Conservation (phyloP, 2,888 invertebrate species). For the Drosophila heteroneura region DNA sequence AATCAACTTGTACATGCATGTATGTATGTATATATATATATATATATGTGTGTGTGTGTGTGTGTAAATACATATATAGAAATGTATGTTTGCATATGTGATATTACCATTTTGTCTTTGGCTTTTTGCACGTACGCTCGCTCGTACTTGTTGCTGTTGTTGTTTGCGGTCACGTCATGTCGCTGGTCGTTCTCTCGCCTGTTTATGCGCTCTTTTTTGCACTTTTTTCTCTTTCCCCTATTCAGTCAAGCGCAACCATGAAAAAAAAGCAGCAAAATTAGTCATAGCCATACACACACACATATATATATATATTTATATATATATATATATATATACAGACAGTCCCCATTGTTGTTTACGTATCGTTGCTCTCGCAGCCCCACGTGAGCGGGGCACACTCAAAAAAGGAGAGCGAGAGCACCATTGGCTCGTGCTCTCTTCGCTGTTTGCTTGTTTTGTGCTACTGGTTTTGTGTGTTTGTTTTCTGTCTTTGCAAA, state of each 20-base stretch:
- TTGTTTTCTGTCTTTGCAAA: slow-evolving; percentile 49
- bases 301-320: not conserved
- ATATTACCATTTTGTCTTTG: slow-evolving; percentile 60
- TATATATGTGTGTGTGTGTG: not conserved
- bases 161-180: slow-evolving; percentile 77
- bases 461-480: slow-evolving; percentile 17
- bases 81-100: slow-evolving; percentile 20
- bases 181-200: slow-evolving; percentile 16
- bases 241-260: slow-evolving; percentile 57
- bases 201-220: slow-evolving; percentile 25
- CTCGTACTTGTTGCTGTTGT: slow-evolving; percentile 77
- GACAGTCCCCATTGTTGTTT: slow-evolving; percentile 43
- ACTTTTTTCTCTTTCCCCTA: slow-evolving; percentile 10
- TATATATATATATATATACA: slow-evolving; percentile 1
- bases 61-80: not conserved
- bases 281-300: slow-evolving; percentile 45
- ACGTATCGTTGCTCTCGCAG: slow-evolving; percentile 30
- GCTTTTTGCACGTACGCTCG: slow-evolving; percentile 75
- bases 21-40: not conserved
- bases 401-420: not conserved
- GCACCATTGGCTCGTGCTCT: slow-evolving; percentile 6
- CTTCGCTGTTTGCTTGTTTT: not conserved
- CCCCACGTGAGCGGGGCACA: slow-evolving; percentile 46
- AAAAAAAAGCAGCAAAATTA: slow-evolving; percentile 61
- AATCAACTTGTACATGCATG: not conserved